A percentile compares a stretch with the other conserved stretches of the same genome.
Conservation (phyloP, 2,888 invertebrate genomes). For the Cantharis lateralis region DNA sequence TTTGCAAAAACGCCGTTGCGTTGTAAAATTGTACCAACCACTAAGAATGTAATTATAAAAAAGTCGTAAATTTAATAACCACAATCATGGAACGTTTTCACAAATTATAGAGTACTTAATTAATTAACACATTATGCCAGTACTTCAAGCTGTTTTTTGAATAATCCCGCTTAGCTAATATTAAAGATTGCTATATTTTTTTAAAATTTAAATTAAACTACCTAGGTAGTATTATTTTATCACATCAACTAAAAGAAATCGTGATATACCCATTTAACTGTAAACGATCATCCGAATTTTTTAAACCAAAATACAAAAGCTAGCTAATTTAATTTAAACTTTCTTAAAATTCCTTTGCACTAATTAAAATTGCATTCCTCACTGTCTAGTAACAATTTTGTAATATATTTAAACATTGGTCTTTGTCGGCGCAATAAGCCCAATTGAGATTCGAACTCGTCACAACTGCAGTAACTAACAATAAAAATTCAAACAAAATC, state of each 20-base stretch:
- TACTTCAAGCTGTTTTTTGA: not conserved
- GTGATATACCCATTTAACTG: not conserved
- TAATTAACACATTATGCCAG: not conserved
- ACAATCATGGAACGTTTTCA: not conserved
- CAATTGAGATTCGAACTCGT: no score
- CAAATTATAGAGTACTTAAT: not conserved
- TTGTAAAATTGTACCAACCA: not conserved
- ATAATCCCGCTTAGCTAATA: not conserved
- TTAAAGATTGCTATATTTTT: not conserved
- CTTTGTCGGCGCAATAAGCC: no score
- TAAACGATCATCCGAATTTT: not conserved
- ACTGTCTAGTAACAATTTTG: not conserved
- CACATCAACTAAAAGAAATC: not conserved
- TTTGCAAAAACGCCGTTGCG: not conserved
- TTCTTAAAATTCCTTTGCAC: not conserved
- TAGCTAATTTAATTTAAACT: not conserved
- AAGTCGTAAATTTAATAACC: not conserved
- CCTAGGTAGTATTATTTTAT: not conserved
- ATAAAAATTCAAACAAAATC: no score
- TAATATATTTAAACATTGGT: no score
- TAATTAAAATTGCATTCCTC: not conserved
- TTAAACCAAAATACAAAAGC: not conserved
- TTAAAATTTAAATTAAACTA: not conserved
- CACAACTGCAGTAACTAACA: no score
- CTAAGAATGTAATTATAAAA: conserved; percentile 2